Conservation (phyloP, 2,797 vertebrate species). For the Carduelis carduelis region DNA sequence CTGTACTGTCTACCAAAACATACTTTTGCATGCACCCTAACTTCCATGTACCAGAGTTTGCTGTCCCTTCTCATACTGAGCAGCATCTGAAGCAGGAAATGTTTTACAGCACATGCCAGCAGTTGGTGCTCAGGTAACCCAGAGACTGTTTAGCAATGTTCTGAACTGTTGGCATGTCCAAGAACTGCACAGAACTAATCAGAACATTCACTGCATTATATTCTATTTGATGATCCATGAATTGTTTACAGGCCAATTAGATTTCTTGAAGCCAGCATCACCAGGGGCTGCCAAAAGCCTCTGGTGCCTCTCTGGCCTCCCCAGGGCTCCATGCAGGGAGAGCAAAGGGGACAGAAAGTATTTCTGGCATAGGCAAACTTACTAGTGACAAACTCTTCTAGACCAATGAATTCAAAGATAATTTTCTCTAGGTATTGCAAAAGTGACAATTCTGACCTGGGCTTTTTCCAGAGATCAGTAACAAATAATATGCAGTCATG, state of each 20-base stretch:
- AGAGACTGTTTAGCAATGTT: background rate
- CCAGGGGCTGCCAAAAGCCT: background rate
- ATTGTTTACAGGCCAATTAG: background rate
- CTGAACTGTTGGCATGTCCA: background rate
- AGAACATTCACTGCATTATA: background rate
- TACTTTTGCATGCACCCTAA: background rate
- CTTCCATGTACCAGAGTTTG: background rate
- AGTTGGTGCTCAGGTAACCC: background rate
- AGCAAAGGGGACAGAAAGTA: background rate
- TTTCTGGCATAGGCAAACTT: background rate
- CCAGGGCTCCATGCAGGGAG: background rate
- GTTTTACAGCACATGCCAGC: background rate
- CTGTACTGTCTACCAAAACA: background rate
- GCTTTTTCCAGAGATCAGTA: background rate
- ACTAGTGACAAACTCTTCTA: background rate
- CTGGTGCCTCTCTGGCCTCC: background rate
- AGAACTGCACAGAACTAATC: background rate
- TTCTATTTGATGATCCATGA: background rate
- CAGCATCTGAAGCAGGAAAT: background rate
- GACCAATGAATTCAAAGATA: rapidly evolving
- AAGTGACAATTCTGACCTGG: background rate
- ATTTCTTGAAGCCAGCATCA: background rate
- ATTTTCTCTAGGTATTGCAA: background rate
- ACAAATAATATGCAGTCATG: too few species aligned
- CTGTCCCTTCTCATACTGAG: background rate